Base-by-base conservation (phyloP, 2,888 invertebrate genomes). In the Euplagia quadripunctaria region DNA sequence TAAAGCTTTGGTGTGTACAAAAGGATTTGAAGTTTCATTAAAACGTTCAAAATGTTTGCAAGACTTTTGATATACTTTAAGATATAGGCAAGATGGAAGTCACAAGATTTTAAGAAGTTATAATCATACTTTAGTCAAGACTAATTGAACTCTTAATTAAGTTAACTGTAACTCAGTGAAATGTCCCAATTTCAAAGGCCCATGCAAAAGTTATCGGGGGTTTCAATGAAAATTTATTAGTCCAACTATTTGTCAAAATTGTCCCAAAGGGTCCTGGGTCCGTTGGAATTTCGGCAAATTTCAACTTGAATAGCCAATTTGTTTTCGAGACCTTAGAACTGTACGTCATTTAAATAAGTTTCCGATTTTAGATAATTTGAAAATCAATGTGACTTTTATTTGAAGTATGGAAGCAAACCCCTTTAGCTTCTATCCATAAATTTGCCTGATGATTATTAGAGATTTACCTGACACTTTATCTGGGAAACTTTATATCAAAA, bases 221-320 rank as follows among this genome's bases (percentile, higher is more conserved):
- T 92, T 93, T 94, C 94, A 93, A 93, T 94, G 94, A 91, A 94
- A 95, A 95, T 95, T 94, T 94, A 95, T 95, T 94, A 93, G 92
- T 92, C 90, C 90, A 89, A 95, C 94, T 95, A 95, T 94, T 95
- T 94, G 94, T 95, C 94, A 94, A 93, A 95, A 93, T 94, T 92
- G 91, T 92, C 93, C 93, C 92, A 83, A 90, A 91, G 91, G 94
- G 92, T 83, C 77, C 72, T 71, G 82, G 78, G 82, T 85, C 87
- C 87, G 84, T 74, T 79, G 92, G 91, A 92, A 94, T 93, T 92
- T 92, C 88, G 84, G 87, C 91, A 90, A 94, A 92, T 90, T 92
- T 92, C 91, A 86, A 90, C 88, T 91, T 90, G 88, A 91, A 90
- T 88, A 88, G 89, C 89, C 91, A 92, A 94, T 94, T 93, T 92